Conservation (phyloP, 2,797 vertebrate species). For the Trematomus bernacchii region DNA sequence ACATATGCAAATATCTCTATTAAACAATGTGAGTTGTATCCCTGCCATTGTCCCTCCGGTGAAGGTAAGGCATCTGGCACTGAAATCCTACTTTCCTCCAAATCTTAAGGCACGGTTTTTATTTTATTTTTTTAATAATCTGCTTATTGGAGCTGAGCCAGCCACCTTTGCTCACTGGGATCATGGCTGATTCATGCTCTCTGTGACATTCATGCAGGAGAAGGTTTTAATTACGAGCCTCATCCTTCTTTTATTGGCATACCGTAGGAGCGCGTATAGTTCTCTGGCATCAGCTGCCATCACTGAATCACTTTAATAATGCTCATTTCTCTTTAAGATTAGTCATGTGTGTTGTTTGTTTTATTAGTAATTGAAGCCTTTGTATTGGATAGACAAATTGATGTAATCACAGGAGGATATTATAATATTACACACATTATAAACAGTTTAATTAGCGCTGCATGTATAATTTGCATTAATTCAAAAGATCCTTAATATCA, state of each 20-base stretch:
- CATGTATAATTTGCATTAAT: background rate
- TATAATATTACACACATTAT: background rate
- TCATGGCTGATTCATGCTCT: slow-evolving; percentile 32
- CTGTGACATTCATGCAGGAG: slow-evolving; percentile 66
- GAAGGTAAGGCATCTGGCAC: slow-evolving; percentile 29
- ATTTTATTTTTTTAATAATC: slow-evolving; percentile 40
- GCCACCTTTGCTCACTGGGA: slow-evolving; percentile 36
- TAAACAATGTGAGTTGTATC: slow-evolving; percentile 38
- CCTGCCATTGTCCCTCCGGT: slow-evolving; percentile 16
- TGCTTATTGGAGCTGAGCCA: slow-evolving; percentile 23
- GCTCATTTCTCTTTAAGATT: slow-evolving; percentile 13
- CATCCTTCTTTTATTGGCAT: slow-evolving; percentile 55
- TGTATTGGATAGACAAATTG: background rate
- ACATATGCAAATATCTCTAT: slow-evolving; percentile 54
- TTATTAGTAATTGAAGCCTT: slow-evolving; percentile 14
- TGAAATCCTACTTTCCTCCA: slow-evolving; percentile 20
- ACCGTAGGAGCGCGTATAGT: slow-evolving; percentile 24
- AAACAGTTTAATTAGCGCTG: background rate
- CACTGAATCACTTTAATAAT: slow-evolving; percentile 24
- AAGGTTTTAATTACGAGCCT: slow-evolving; percentile 61
- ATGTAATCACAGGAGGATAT: slow-evolving; percentile 14
- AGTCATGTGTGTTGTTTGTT: slow-evolving; percentile 14
- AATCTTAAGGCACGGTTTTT: slow-evolving; percentile 11
- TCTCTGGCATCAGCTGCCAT: slow-evolving; percentile 39
- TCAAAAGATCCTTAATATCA: background rate